phyloP scores from a whole-genome alignment of 2,888 invertebrate genomes.

The Thymelicus lineola region DNA sequence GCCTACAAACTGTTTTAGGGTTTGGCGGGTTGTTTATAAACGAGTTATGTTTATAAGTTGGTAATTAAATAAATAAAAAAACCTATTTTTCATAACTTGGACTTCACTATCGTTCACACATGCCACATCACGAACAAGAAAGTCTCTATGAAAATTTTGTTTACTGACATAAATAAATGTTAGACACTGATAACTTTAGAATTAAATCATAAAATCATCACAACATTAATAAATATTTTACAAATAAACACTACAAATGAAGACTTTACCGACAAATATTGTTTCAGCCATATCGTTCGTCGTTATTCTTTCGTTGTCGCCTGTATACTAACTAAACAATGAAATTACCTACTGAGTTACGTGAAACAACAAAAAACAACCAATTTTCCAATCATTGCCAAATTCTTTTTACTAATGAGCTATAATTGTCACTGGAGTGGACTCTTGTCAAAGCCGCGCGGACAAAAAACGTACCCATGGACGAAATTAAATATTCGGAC shows the following conservation, averaged over 20 bases:
- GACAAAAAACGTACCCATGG: conserved; percentile 45
- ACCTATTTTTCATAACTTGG: no score
- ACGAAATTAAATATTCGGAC: conserved; percentile 57
- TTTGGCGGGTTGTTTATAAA: no score
- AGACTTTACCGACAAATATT: conserved; percentile 71
- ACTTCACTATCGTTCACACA: no score
- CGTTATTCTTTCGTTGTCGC: conserved; percentile 64
- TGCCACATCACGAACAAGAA: no score
- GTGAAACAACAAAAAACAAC: conserved; percentile 42
- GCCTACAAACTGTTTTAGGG: no score
- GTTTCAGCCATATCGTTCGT: conserved; percentile 71
- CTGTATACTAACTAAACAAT: conserved; percentile 58
- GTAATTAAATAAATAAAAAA: no score
- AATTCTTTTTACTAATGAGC: conserved; percentile 70
- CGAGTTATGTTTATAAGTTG: no score
- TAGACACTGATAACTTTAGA: neutral
- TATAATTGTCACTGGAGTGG: conserved; percentile 54
- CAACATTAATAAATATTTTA: conserved; percentile 1
- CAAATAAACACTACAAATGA: conserved; percentile 40
- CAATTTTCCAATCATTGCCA: conserved; percentile 66
- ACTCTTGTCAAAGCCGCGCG: conserved; percentile 51
- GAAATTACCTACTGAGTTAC: conserved; percentile 8
- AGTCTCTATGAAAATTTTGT: no score
- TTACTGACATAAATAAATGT: no score
- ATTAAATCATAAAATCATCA: neutral